Base-by-base conservation (phyloP, 2,888 invertebrate species). In the Reticulitermes lucifugus region DNA sequence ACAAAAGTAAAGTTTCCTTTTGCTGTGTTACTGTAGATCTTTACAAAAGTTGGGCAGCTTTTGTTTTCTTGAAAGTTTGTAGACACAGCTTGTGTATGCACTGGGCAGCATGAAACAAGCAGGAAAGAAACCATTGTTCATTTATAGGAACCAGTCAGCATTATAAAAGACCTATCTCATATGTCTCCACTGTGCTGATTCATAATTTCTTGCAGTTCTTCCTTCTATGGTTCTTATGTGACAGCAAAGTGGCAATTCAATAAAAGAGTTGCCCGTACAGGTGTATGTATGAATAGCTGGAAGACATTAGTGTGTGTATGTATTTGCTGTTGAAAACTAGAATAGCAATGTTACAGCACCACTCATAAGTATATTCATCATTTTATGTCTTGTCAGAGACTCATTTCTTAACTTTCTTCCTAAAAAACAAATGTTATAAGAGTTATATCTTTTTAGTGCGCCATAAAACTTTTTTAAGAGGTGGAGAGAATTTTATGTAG, bases 11-110 rank as follows among this genome's bases (percentile, higher is more conserved):
- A 71, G 60, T 60, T 60, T 60, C 60, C 60, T 21, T 21, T 18
- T 60, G 35, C 71, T 2, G 29, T 71, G 18, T 71, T 29, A 71
- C 71, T 71, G 71, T 71, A 25, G 71, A 71, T 71, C 25, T 71
- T 71, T 71, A 71, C 29, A n/a, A 86, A 41, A 65, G 71, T 71
- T 85, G 29, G 73, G 35, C 21, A 84, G n/a, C 12, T 84, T 83
- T 80, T 85, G 46, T 77, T 79, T 46, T 18, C 79, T 22, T 18
- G 79, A 55, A 79, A 79, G 51, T 79, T 79, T 9, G 46, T 55
- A 10, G 75, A 35, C 35, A 22, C 29, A 25, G 35, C 71, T 71
- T 71, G 35, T 71, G 71, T 71, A 71, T 71, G 71, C 71, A n/a
- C 25, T 25, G 18, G 29, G 25, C 25, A 71, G 71, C 21, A 71